phyloP scores from a whole-genome alignment of 2,113 vertebrate species.

The Chaetodon trifascialis region DNA sequence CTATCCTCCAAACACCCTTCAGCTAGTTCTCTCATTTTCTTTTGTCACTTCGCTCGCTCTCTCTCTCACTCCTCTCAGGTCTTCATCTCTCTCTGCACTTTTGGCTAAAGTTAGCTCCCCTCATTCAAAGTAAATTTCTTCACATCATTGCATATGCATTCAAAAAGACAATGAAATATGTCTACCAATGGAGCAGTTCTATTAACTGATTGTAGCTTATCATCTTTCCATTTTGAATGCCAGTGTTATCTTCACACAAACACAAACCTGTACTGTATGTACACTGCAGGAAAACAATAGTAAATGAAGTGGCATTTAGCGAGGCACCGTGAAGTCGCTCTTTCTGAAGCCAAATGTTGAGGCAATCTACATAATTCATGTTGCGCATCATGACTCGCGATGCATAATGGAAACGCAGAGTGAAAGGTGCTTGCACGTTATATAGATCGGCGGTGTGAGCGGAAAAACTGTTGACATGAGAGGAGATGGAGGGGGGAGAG shows the following conservation, averaged over 20 bases:
- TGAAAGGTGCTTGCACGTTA: constrained; percentile 38
- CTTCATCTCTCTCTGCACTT: constrained; percentile 23
- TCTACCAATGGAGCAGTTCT: not conserved
- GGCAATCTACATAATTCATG: constrained; percentile 72
- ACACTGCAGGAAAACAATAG: constrained; percentile 3
- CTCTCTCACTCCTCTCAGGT: not conserved
- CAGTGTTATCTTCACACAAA: constrained; percentile 35
- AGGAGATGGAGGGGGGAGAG: constrained; percentile 7
- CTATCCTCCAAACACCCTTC: constrained; percentile 85
- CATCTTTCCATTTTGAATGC: constrained; percentile 23
- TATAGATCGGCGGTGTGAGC: constrained; percentile 20
- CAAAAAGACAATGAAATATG: constrained; percentile 36
- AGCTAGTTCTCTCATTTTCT: constrained; percentile 59
- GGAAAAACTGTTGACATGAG: constrained; percentile 43
- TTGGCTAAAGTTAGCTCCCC: constrained; percentile 34
- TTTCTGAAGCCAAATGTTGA: constrained; percentile 41
- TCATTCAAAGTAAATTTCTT: constrained; percentile 23
- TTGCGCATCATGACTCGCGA: constrained; percentile 32
- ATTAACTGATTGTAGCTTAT: constrained; percentile 21
- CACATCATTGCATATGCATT: constrained; percentile 21
- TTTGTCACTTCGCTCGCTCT: constrained; percentile 37
- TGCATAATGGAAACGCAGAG: constrained; percentile 54
- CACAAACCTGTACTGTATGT: not conserved
- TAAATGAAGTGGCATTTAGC: constrained; percentile 44
- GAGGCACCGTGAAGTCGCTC: constrained; percentile 8